Evolutionary conservation across 2,113 vertebrate species (phyloP).

Genomic region (Catagonus wagneri): DNA sequence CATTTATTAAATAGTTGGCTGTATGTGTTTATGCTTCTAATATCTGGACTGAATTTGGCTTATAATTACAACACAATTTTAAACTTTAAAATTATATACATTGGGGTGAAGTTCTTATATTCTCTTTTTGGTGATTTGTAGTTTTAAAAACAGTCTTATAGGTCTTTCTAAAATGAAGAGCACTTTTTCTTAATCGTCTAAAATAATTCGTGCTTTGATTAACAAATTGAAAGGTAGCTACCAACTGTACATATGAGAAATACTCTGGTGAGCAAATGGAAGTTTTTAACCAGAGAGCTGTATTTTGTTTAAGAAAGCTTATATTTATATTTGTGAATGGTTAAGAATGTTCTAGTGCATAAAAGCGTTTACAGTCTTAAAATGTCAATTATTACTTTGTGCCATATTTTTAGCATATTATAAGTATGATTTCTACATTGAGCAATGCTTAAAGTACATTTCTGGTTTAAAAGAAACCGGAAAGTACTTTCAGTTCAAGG

Average conservation of each 20-base stretch:
- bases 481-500: slow-evolving; percentile 51
- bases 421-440: slow-evolving; percentile 40
- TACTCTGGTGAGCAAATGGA: not conserved
- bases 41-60: slow-evolving; percentile 13
- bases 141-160: not conserved
- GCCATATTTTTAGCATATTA: not conserved
- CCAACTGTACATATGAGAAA: not conserved
- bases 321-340: not conserved
- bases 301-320: slow-evolving; percentile 18
- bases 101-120: not conserved
- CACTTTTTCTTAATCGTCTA: not conserved
- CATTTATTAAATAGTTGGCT: slow-evolving; percentile 42
- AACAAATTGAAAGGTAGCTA: not conserved
- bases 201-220: slow-evolving; percentile 16
- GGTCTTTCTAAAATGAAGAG: slow-evolving; percentile 23
- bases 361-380: not conserved
- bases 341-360: not conserved
- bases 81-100: slow-evolving; percentile 12
- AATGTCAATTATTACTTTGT: not conserved
- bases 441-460: slow-evolving; percentile 9
- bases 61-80: slow-evolving; percentile 14
- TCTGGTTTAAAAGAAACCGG: not conserved
- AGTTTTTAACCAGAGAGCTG: slow-evolving; percentile 30
- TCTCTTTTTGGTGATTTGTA: not conserved
- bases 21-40: slow-evolving; percentile 36